A percentile compares a stretch with the other conserved stretches of the same genome.
phyloP scores from a whole-genome alignment of 2,113 vertebrate genomes.

The human region GRCh38 chr11:65905501-65906000 shows the following conservation, averaged over 20 bases:
- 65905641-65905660: too few relatives aligned
- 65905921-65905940: neutral
- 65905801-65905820: neutral
- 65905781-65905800: neutral
- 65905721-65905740: constrained; percentile 4
- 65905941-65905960: neutral
- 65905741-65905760: neutral
- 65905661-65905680: too few relatives aligned
- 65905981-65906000: neutral
- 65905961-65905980: neutral
- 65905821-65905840: too few relatives aligned
- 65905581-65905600: too few relatives aligned
- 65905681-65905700: too few relatives aligned
- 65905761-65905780: neutral
- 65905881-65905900: neutral
- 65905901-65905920: neutral
- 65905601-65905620: too few relatives aligned
- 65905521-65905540: too few relatives aligned
- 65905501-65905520: too few relatives aligned
- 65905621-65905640: too few relatives aligned
- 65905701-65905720: neutral
- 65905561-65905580: too few relatives aligned
- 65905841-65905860: neutral
- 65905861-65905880: neutral
- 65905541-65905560: too few relatives aligned